Evolutionary conservation across 2,888 invertebrate species (phyloP), one percentile per base, ranked within the genome.

Genomic region (Harpalus rubripes): DNA sequence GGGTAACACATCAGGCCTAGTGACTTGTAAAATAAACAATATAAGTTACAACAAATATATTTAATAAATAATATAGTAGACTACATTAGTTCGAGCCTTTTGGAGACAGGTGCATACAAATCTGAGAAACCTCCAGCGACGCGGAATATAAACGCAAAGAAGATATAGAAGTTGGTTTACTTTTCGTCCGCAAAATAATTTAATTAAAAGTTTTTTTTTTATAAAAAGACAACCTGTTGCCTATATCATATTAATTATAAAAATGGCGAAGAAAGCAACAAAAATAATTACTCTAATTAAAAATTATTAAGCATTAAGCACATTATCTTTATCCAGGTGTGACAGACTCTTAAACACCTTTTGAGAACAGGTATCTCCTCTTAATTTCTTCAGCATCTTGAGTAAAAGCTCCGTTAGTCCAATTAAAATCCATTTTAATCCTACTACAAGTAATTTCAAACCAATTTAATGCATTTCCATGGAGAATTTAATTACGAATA

Each of bases 391-490:
- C 18, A 74, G 15, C 72, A 74, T 16, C 72, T 74, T 44, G 41
- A 74, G 72, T 15, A 44, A 16, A 44, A 32, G 15, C 72, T 16
- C 72, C 41, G 72, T 22, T 74, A 74, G 44, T 74, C 72, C 72
- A 44, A 74, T 74, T 74, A 74, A 74, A 44, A 74, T 44, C 72
- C 72, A 44, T 74, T 44, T 74, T 74, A 74, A 74, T 74, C 72
- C 72, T 8, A 74, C 72, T 41, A 44, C 44, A 74, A 74, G 72
- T 74, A 74, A 74, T 74, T 74, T 44, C 72, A 74, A 74, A 74
- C 72, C 72, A 74, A 74, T 74, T 74, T 74, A 44, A 74, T 74
- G 72, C 72, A 74, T 74, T 74, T 74, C 72, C 44, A 74, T 15
- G 72, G 72, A 18, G 72, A 74, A 74, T 74, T 74, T 74, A 74